Conservation (phyloP, 2,113 vertebrate genomes). For the Scomber colias region DNA sequence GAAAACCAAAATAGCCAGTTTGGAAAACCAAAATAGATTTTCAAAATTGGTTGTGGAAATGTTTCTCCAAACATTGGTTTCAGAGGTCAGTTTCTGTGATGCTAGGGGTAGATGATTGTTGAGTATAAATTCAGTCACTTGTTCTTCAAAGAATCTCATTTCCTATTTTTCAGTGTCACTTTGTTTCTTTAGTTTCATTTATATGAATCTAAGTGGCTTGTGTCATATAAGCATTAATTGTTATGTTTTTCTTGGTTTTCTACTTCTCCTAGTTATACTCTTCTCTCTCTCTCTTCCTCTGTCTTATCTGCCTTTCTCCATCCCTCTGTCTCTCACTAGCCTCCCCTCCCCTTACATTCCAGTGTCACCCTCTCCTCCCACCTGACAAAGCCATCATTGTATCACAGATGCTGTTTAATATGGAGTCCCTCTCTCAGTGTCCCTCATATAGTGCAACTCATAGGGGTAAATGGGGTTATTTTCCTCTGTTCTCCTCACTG, state of each 20-base stretch:
- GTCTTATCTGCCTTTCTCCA: slow-evolving; percentile 34
- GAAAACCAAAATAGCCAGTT: no score
- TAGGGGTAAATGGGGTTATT: slow-evolving; percentile 38
- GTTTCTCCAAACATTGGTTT: no score
- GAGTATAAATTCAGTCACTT: not conserved
- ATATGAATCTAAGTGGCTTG: not conserved
- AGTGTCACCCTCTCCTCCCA: slow-evolving; percentile 72
- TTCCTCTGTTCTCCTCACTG: slow-evolving; percentile 12
- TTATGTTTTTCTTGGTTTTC: not conserved
- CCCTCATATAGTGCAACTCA: slow-evolving; percentile 43
- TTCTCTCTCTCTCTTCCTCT: not conserved
- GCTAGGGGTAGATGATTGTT: no score
- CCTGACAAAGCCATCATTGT: slow-evolving; percentile 85
- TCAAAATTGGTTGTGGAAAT: no score
- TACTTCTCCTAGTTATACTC: not conserved
- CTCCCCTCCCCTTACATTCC: slow-evolving; percentile 78
- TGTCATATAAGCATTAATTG: not conserved
- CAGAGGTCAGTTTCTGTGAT: no score
- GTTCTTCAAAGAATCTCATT: not conserved
- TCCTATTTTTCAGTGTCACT: not conserved
- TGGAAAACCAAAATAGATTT: no score
- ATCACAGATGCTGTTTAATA: slow-evolving; percentile 76
- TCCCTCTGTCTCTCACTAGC: slow-evolving; percentile 38
- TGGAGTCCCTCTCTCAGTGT: slow-evolving; percentile 68
- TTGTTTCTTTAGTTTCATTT: not conserved